Evolutionary conservation across 2,888 invertebrate genomes (phyloP).

Genomic region (Myopa tessellatipennis): DNA sequence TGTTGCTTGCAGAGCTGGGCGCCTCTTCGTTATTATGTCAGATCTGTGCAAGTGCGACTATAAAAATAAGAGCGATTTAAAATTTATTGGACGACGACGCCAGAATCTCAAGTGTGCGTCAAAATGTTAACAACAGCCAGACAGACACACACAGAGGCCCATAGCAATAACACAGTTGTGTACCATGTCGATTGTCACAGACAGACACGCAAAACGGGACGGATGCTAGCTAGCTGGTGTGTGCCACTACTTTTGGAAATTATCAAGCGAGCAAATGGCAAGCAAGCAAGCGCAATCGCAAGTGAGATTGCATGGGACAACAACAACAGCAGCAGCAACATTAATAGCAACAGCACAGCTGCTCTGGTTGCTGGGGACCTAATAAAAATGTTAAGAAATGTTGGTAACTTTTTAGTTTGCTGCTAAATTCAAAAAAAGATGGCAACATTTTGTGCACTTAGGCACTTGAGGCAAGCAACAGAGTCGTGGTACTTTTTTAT

Average conservation of each 20-base stretch:
- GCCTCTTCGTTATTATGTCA: constrained; percentile 64
- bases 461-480: neutral
- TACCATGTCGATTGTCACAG: too few relatives aligned
- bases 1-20: constrained; percentile 53
- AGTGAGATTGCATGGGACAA: neutral
- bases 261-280: too few relatives aligned
- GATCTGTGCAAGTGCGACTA: constrained; percentile 64
- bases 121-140: too few relatives aligned
- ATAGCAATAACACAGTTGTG: too few relatives aligned
- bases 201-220: too few relatives aligned
- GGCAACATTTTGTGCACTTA: constrained; percentile 37
- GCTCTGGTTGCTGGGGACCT: constrained; percentile 52
- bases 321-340: neutral
- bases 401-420: constrained; percentile 59
- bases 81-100: constrained; percentile 57
- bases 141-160: too few relatives aligned
- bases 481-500: too few relatives aligned
- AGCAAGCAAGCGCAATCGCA: too few relatives aligned
- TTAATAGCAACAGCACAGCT: neutral
- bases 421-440: constrained; percentile 36
- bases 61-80: constrained; percentile 59
- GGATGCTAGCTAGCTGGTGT: too few relatives aligned
- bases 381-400: constrained; percentile 58
- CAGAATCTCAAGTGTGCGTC: too few relatives aligned
- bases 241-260: too few relatives aligned